Evolutionary conservation across 2,888 invertebrate species (phyloP).

Genomic region (Pemphredon lugubris): DNA sequence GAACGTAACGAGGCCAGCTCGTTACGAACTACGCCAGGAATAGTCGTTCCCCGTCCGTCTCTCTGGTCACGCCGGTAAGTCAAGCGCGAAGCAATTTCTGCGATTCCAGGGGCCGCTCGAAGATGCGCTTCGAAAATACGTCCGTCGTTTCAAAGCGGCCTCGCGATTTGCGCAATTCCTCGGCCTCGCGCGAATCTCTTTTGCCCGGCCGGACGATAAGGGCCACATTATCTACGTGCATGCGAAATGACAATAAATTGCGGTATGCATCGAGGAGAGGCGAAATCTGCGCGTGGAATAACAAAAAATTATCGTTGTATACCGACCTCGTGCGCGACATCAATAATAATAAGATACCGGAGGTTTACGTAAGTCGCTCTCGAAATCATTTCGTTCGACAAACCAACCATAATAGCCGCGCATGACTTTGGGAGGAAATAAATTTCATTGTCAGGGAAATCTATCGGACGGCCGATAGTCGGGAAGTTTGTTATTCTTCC

Average conservation of each 20-base stretch:
- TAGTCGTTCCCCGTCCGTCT: constrained; percentile 30
- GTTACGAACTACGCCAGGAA: constrained; percentile 50
- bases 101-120: constrained; percentile 48
- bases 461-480: too few species aligned
- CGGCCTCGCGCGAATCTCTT: constrained; percentile 11
- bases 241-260: constrained; percentile 54
- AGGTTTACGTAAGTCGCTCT: constrained; percentile 17
- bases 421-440: background rate
- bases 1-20: constrained; percentile 41
- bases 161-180: constrained; percentile 37
- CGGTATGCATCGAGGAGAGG: constrained; percentile 14
- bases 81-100: constrained; percentile 64
- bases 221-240: constrained; percentile 32
- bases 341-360: constrained; percentile 26
- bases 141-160: constrained; percentile 57
- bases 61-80: constrained; percentile 55
- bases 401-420: too few species aligned
- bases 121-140: constrained; percentile 45
- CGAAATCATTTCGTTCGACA: too few species aligned
- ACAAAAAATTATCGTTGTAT: constrained; percentile 34
- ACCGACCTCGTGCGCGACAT: background rate
- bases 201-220: constrained; percentile 33
- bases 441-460: too few species aligned
- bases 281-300: constrained; percentile 25
- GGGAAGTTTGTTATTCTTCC: too few species aligned